Evolutionary conservation across 2,113 vertebrate genomes (phyloP), one percentile per base, ranked within the genome.

Genomic region (Zosterops borbonicus): DNA sequence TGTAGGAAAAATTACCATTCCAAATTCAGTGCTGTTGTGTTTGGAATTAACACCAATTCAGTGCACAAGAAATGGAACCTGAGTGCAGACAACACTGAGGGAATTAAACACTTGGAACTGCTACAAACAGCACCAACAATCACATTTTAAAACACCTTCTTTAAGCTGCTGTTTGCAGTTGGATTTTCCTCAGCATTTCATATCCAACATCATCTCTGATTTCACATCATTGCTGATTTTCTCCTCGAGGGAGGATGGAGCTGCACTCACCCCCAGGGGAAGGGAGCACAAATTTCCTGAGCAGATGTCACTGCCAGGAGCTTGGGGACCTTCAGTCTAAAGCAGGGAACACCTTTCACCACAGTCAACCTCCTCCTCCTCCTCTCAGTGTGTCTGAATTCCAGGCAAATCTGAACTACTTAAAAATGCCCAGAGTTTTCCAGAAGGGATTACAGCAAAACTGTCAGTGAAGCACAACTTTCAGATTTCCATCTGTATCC

Each of bases 211-310:
- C 67, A 37, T 0, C 37, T 39, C 67, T 42, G 80, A 29, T 19
- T 24, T n/a, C 62, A 16, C 47, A 39, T 14, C 59, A 12, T 1
- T 9, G 24, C 60, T 50, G 62, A 35, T 50, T 27, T 60, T 46
- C 39, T 37, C 27, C n/a, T 28, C 14, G n/a, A 37, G 39, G 11
- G 39, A 39, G 39, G 39, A 39, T 39, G 39, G 39, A 39, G 63
- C 71, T 79, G 25, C 12, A 5, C 35, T 11, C 11, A 20, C 25
- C 42, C 74, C 8, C 16, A 5, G 4, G 21, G 63, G 22, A 39
- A 37, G 5, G 3, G 65, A 53, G 47, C 75, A 29, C 6, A 0
- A 81, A 18, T 12, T 9, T 19, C 58, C 74, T 0, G 1, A 74
- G 60, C 46, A 21, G 33, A 28, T 7, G 2, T 4, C 53, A 6